Base-by-base conservation (phyloP, 1,140 invertebrate species). In the Aphelenchoides avenae region DNA sequence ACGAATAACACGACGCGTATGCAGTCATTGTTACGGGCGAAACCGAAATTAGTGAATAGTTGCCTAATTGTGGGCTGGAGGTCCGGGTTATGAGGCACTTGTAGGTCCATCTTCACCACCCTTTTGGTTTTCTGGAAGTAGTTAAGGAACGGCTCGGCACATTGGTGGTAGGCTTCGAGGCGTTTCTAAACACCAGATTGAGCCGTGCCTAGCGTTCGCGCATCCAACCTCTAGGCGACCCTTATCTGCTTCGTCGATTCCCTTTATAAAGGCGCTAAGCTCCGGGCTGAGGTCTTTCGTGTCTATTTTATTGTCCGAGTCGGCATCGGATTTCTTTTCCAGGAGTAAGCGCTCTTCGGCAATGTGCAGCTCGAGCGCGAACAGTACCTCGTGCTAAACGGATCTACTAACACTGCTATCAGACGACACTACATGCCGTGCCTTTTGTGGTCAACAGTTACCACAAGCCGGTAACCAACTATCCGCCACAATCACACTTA, bases 181-280 rank as follows among this genome's bases (percentile, higher is more conserved):
- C 69, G 50, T 60, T 64, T 67, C 68, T 68, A 31, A 51, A 56
- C 24, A 55, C 6, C 31, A 26, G 15, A 39, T 44, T 15, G 6
- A 39, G 47, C 7, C 1, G 3, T 3, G 37, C 5, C 18, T 6
- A 50, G 9, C 5, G 39, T 46, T 11, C 40, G 18, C n/a, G n/a
- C n/a, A n/a, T 11, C 13, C 41, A 5, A 68, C 66, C 49, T 71
- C 69, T 39, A 71, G 31, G 40, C 71, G 48, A 7, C 69, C 69
- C 40, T 71, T 71, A 26, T 71, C 69, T 13, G 69, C 71, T 52
- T 73, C 69, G 31, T 71, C 69, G 36, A 71, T 46, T 18, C 63
- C 65, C 37, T 57, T 39, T 4, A 74, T 31, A 49, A 71, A 74
- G n/a, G n/a, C n/a, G n/a, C 41, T 51, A 54, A 61, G 36, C 33